These are phyloP conservation scores for Pagrus major DNA, from an alignment of 2,113 vertebrate species.

Conservation along the genomic window DNA sequence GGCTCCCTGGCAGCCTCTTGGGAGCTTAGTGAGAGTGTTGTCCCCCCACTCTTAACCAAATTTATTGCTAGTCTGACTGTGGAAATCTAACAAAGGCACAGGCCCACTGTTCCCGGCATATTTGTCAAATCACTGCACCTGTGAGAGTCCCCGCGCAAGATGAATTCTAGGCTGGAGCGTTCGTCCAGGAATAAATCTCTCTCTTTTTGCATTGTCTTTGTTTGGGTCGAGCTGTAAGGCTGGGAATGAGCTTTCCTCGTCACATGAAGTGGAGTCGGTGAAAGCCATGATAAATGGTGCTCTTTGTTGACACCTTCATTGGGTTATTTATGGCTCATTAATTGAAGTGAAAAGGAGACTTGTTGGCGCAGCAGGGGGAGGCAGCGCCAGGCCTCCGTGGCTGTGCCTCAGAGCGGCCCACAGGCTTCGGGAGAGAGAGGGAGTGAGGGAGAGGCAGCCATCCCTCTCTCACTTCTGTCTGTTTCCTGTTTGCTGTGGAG, in stretches of 20 bases:
- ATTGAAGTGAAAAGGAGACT: conserved; percentile 95
- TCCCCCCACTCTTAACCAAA: conserved; percentile 91
- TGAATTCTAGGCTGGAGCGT: conserved; percentile 89
- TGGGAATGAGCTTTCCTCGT: conserved; percentile 87
- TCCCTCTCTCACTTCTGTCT: conserved; percentile 68
- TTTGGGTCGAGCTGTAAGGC: conserved; percentile 77
- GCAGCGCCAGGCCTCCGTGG: conserved; percentile 72
- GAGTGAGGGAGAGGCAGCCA: conserved; percentile 32
- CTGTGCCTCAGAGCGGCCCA: conserved; percentile 80
- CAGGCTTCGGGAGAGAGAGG: conserved; percentile 63
- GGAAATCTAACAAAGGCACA: conserved; percentile 87
- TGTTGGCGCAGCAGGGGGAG: conserved; percentile 91
- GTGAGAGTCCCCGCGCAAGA: conserved; percentile 91
- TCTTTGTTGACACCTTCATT: conserved; percentile 99
- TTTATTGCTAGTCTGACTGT: conserved; percentile 90
- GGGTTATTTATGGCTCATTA: conserved; percentile 99
- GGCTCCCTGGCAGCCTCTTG: conserved; percentile 77
- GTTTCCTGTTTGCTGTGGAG: conserved; percentile 71
- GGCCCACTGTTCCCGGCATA: conserved; percentile 87
- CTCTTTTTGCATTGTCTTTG: conserved; percentile 81
- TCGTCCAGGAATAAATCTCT: conserved; percentile 92
- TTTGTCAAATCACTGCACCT: conserved; percentile 95
- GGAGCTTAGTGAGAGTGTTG: conserved; percentile 82
- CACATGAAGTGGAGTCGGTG: conserved; percentile 86
- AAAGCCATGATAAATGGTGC: conserved; percentile 96